Evolutionary conservation across 2,888 invertebrate species (phyloP).

Genomic region (Cheilosia urbana): DNA sequence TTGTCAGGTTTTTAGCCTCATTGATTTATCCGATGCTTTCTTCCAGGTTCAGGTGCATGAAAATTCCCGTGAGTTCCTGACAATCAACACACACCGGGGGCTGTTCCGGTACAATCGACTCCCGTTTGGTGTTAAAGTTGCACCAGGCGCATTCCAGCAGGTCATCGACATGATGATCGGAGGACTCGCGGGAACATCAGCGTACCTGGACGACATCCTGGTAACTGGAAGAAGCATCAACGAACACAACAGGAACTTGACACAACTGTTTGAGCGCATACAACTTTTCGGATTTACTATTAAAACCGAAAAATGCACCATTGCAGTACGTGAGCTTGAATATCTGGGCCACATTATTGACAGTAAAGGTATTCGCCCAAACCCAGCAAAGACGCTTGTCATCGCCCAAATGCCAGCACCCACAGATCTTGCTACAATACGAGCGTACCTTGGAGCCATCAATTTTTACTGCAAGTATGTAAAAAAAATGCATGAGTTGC

Average conservation of each 20-base stretch:
- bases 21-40: constrained; percentile 72
- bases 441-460: constrained; percentile 57
- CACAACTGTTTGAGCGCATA: constrained; percentile 33
- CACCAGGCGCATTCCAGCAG: constrained; percentile 72
- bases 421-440: constrained; percentile 40
- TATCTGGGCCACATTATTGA: constrained; percentile 64
- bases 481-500: constrained; percentile 32
- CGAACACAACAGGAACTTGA: constrained; percentile 50
- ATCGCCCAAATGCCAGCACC: constrained; percentile 58
- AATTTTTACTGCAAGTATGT: constrained; percentile 69
- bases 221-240: constrained; percentile 47
- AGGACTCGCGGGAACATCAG: constrained; percentile 44
- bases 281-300: constrained; percentile 50
- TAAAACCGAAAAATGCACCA: constrained; percentile 53
- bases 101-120: constrained; percentile 43
- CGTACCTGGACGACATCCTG: constrained; percentile 71
- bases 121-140: constrained; percentile 67
- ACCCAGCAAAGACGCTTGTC: constrained; percentile 32
- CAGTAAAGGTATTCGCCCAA: constrained; percentile 35
- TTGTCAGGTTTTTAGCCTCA: constrained; percentile 39
- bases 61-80: constrained; percentile 52
- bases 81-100: constrained; percentile 54
- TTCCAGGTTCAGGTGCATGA: constrained; percentile 58
- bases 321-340: constrained; percentile 38
- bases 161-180: constrained; percentile 62